These are phyloP conservation scores for Eustalomyia histrio DNA, from an alignment of 2,888 invertebrate genomes.

Conservation along the genomic window DNA sequence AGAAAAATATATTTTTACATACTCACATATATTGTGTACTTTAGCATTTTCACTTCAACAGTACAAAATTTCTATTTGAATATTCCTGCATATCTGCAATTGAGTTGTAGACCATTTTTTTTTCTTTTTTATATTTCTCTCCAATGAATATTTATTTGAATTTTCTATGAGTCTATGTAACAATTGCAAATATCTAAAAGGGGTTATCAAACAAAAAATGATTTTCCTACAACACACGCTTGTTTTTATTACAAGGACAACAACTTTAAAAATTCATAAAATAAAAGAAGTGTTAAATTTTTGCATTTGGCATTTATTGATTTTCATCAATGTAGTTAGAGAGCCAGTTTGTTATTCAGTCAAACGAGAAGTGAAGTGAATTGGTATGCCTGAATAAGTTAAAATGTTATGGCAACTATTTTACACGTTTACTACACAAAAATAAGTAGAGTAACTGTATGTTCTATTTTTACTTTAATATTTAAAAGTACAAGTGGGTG, in stretches of 20 bases:
- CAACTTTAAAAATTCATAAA: conserved; percentile 3
- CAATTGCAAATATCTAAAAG: background rate
- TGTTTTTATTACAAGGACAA: background rate
- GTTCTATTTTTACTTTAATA: background rate
- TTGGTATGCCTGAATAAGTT: background rate
- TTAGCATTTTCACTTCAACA: too few species aligned
- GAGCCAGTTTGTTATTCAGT: background rate
- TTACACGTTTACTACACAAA: conserved; percentile 1
- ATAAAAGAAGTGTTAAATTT: conserved; percentile 10
- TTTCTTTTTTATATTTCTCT: background rate
- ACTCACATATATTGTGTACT: too few species aligned
- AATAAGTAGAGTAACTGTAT: background rate
- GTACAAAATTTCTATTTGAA: too few species aligned
- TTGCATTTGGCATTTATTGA: conserved; percentile 31
- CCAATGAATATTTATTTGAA: conserved; percentile 39
- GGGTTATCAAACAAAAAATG: conserved; percentile 23
- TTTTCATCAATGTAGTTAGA: conserved; percentile 17
- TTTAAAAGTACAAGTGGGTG: background rate
- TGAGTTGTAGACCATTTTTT: background rate
- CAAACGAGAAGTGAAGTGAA: background rate
- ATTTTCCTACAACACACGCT: background rate
- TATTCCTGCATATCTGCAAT: background rate
- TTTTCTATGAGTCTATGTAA: conserved; percentile 4
- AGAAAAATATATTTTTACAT: too few species aligned
- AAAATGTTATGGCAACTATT: conserved; percentile 19